Evolutionary conservation across 2,888 invertebrate species (phyloP).

Genomic region (Clusia tigrina): DNA sequence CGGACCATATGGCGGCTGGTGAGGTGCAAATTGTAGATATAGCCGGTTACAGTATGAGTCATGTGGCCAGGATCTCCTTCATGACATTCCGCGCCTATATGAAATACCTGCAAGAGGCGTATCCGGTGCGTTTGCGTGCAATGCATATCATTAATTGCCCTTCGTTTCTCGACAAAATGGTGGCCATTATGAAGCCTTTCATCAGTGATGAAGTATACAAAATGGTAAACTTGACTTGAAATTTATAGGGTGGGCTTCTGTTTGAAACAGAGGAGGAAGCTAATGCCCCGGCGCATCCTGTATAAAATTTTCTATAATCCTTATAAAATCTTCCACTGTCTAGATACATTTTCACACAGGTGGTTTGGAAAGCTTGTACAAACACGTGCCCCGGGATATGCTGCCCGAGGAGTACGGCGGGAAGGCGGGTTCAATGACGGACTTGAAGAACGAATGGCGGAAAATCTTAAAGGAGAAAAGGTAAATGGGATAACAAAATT

Average conservation of each 20-base stretch:
- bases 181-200: constrained; percentile 69
- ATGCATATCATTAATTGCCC: constrained; percentile 74
- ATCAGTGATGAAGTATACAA: constrained; percentile 69
- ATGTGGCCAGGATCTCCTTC: constrained; percentile 69
- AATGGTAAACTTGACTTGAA: constrained; percentile 67
- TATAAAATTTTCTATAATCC: neutral
- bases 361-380: constrained; percentile 68
- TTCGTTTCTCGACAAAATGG: constrained; percentile 69
- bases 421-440: constrained; percentile 61
- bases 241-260: too few relatives aligned
- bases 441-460: constrained; percentile 65
- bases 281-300: too few relatives aligned
- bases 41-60: constrained; percentile 70
- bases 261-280: too few relatives aligned
- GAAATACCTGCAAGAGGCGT: constrained; percentile 74
- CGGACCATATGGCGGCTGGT: constrained; percentile 71
- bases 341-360: constrained; percentile 69
- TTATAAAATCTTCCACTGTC: constrained; percentile 32
- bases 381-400: constrained; percentile 68
- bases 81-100: constrained; percentile 71
- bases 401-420: constrained; percentile 74
- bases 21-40: constrained; percentile 75
- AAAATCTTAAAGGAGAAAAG: constrained; percentile 49
- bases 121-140: constrained; percentile 72
- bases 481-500: too few relatives aligned